Evolutionary conservation across 2,113 vertebrate species (phyloP).

Genomic region (Tachysurus vachellii): DNA sequence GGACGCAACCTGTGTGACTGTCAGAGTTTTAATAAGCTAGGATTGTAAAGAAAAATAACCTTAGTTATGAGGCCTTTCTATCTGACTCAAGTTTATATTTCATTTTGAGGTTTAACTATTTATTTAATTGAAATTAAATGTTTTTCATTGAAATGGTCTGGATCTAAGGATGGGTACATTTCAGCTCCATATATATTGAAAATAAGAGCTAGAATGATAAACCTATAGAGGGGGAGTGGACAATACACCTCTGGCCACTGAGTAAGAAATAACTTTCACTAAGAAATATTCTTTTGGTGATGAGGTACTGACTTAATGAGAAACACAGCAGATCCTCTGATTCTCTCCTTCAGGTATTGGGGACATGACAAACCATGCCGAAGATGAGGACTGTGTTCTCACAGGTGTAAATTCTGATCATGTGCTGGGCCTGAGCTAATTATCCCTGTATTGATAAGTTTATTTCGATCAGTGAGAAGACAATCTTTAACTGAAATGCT

Average conservation of each 20-base stretch:
- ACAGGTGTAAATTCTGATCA: background rate
- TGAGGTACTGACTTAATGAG: background rate
- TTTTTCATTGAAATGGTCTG: background rate
- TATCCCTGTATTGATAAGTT: background rate
- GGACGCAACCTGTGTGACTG: too few species aligned
- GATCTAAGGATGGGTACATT: constrained; percentile 5
- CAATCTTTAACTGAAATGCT: too few species aligned
- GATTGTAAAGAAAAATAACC: too few species aligned
- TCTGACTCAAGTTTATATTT: too few species aligned
- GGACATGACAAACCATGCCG: background rate
- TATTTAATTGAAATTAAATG: too few species aligned
- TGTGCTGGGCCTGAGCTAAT: constrained; percentile 1
- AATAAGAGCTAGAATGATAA: background rate
- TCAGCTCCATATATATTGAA: background rate
- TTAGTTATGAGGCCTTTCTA: too few species aligned
- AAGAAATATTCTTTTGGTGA: background rate
- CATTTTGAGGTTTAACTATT: too few species aligned
- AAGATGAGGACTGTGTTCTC: background rate
- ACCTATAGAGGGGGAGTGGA: background rate
- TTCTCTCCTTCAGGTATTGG: background rate
- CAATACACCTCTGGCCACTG: background rate
- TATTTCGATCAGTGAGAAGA: constrained; percentile 5
- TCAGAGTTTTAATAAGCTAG: too few species aligned
- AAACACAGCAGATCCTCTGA: background rate
- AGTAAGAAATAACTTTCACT: background rate